Base-by-base conservation (phyloP, 1,140 invertebrate species). In the Notospermus geniculatus region DNA sequence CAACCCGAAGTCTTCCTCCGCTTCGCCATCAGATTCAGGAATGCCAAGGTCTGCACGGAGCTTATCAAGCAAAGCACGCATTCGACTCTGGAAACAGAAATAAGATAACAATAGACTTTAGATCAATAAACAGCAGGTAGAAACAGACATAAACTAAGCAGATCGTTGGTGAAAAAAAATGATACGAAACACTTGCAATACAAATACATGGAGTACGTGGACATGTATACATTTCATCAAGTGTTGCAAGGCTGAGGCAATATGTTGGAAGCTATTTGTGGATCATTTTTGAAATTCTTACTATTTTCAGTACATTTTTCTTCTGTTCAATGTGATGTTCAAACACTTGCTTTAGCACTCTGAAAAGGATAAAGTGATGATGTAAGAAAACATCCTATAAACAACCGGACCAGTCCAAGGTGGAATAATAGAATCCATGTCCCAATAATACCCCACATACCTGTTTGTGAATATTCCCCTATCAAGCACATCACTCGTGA, bases 381-480 rank as follows among this genome's bases (percentile, higher is more conserved):
- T 39, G 28, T 29, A 23, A 36, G 23, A 23, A 30, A 36, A 15
- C 2, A 15, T 22, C 23, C 50, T 28, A 53, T 1, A 22, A 53
- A 53, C 15, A 36, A 7, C 15, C 32, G 32, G n/a, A n/a, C n/a
- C n/a, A n/a, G n/a, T n/a, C n/a, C n/a, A n/a, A n/a, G n/a, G n/a
- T n/a, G n/a, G n/a, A n/a, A n/a, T n/a, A n/a, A n/a, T n/a, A n/a
- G n/a, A n/a, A n/a, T n/a, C n/a, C n/a, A n/a, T n/a, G n/a, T n/a
- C n/a, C n/a, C n/a, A n/a, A n/a, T n/a, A n/a, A n/a, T n/a, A n/a
- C n/a, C n/a, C 11, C 19, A 43, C 11, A 7, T 50, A 73, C 73
- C 71, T 73, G 65, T 77, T 71, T 23, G 71, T 73, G 60, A 69
- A 74, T 45, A 77, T 71, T 7, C 73, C 73, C 54, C 74, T 60